Evolutionary conservation across 2,888 invertebrate genomes (phyloP).

Genomic region (Falcaria lacertinaria): DNA sequence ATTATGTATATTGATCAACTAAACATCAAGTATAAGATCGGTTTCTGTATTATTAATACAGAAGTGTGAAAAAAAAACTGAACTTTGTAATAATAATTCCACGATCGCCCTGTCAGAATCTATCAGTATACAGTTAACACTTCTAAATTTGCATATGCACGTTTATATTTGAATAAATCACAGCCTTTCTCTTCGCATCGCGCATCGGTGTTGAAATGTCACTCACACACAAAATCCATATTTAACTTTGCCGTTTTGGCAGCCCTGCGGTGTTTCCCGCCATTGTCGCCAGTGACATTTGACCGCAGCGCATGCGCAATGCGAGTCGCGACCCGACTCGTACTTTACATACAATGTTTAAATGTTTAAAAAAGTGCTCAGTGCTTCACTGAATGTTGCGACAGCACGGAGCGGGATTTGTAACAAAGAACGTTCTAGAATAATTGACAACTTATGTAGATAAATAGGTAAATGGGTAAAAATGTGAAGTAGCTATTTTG

Average conservation of each 20-base stretch:
- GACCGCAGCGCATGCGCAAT: slow-evolving; percentile 68
- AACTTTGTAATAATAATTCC: too few relatives aligned
- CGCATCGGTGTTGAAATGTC: slow-evolving; percentile 4
- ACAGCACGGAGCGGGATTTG: neutral
- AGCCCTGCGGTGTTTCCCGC: slow-evolving; percentile 29
- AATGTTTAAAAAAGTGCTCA: slow-evolving; percentile 33
- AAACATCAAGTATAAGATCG: too few relatives aligned
- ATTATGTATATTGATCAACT: too few relatives aligned
- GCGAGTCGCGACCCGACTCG: slow-evolving; percentile 57
- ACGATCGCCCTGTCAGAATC: too few relatives aligned
- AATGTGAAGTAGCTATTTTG: neutral
- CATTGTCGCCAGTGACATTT: slow-evolving; percentile 62
- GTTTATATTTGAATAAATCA: neutral
- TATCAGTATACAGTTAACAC: neutral
- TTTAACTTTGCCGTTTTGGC: slow-evolving; percentile 5
- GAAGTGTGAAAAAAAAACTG: too few relatives aligned
- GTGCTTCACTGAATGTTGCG: slow-evolving; percentile 16
- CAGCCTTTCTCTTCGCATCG: neutral
- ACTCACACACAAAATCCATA: slow-evolving; percentile 8
- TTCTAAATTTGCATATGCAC: neutral
- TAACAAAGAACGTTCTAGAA: slow-evolving; percentile 2
- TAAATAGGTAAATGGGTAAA: neutral
- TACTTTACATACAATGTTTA: slow-evolving; percentile 73
- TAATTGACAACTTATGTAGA: neutral
- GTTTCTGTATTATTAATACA: too few relatives aligned